Percentiles rank a stretch among this genome's conserved stretches.
These are phyloP conservation scores for Oxygymnocypris stewartii DNA, from an alignment of 2,113 vertebrate genomes.

Conservation along the genomic window DNA sequence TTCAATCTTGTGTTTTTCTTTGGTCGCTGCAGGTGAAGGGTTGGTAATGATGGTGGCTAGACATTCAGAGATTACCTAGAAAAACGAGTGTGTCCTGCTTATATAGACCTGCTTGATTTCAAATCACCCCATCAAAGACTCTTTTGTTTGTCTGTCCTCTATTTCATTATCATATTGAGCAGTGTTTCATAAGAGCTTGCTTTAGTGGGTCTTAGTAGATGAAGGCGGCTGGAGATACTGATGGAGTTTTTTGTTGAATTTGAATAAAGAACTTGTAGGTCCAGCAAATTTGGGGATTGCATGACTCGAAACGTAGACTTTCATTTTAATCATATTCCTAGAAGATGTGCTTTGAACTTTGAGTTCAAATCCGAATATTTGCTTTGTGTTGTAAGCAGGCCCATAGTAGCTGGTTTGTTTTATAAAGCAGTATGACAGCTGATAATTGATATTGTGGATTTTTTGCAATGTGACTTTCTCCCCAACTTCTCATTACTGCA, in stretches of 20 bases:
- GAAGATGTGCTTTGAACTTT: background rate
- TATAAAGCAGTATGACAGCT: background rate
- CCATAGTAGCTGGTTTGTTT: background rate
- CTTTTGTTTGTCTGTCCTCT: background rate
- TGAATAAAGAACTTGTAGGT: background rate
- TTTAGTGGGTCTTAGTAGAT: background rate
- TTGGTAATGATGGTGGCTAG: conserved; percentile 27
- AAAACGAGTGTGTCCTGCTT: conserved; percentile 29
- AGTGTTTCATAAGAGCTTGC: background rate
- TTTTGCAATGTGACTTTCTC: background rate
- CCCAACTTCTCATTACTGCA: background rate
- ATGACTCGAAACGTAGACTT: background rate
- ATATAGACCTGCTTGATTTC: conserved; percentile 20
- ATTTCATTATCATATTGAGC: background rate
- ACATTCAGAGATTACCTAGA: conserved; percentile 4
- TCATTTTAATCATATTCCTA: background rate
- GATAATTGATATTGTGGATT: background rate
- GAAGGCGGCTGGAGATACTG: background rate
- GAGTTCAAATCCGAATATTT: background rate
- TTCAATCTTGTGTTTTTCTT: conserved; percentile 2
- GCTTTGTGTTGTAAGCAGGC: background rate
- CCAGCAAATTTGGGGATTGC: background rate
- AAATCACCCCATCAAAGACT: conserved; percentile 4
- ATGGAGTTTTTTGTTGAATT: background rate
- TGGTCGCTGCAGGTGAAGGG: conserved; percentile 35